These are phyloP conservation scores for Trematocara caparti DNA, from an alignment of 2,797 vertebrate genomes.

Conservation along the genomic window DNA sequence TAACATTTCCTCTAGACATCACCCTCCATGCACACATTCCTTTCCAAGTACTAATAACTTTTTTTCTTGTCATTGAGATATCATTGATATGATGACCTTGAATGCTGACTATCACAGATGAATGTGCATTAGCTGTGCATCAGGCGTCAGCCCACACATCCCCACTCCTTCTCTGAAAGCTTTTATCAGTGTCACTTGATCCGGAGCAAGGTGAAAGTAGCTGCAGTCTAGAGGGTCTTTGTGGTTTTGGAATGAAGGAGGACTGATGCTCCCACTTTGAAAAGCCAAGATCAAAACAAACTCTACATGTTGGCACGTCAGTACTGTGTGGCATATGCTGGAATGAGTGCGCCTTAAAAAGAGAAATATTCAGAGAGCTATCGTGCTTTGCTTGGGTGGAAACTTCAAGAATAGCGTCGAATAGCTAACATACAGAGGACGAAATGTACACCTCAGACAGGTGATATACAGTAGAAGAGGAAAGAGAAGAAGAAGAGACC, in stretches of 20 bases:
- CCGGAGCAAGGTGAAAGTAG: conserved; percentile 35
- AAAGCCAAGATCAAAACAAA: conserved; percentile 36
- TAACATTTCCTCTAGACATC: background rate
- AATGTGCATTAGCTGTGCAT: conserved; percentile 6
- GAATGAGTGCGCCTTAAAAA: background rate
- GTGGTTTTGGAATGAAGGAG: conserved; percentile 59
- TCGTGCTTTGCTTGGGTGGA: background rate
- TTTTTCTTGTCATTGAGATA: background rate
- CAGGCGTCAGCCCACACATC: conserved; percentile 28
- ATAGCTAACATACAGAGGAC: background rate
- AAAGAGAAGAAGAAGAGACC: background rate
- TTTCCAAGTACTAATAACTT: background rate
- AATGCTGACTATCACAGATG: background rate
- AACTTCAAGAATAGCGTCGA: background rate
- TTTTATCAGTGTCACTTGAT: conserved; percentile 72
- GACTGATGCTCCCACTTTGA: conserved; percentile 11
- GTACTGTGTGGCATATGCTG: background rate
- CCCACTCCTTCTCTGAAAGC: conserved; percentile 46
- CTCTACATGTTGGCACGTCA: background rate
- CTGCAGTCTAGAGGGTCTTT: conserved; percentile 42
- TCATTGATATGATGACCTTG: background rate
- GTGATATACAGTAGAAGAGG: background rate
- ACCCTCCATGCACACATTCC: background rate
- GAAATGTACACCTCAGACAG: conserved; percentile 17
- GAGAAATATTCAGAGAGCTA: background rate